phyloP scores from a whole-genome alignment of 2,113 vertebrate species.

The Hipposideros armiger region DNA sequence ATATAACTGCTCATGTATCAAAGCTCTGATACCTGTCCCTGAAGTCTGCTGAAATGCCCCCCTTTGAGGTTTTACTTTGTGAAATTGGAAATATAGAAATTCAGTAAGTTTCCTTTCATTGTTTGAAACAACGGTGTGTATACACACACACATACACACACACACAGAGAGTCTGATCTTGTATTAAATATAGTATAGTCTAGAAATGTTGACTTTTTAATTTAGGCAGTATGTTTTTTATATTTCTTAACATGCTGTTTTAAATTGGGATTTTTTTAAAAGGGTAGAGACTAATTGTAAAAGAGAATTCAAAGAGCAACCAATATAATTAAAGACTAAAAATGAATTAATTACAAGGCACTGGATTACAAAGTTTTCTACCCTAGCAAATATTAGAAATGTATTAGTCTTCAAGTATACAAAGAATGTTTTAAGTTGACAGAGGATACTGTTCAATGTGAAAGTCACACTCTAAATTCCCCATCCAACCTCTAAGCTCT shows the following conservation, averaged over 20 bases:
- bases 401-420: neutral
- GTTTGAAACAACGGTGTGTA: neutral
- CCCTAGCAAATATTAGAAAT: neutral
- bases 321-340: slow-evolving; percentile 15
- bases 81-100: neutral
- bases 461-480: neutral
- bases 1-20: neutral
- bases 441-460: neutral
- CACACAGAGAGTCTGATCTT: neutral
- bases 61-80: neutral
- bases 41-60: neutral
- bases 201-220: neutral
- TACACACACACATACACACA: neutral
- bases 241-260: neutral
- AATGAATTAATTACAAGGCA: slow-evolving; percentile 43
- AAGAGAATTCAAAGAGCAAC: slow-evolving; percentile 37
- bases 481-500: neutral
- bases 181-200: neutral
- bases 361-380: neutral
- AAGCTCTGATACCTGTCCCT: neutral
- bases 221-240: neutral
- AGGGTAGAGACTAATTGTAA: neutral
- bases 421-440: neutral
- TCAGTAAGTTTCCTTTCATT: slow-evolving; percentile 6
- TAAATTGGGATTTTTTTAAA: slow-evolving; percentile 39